Conservation (phyloP, 2,113 vertebrate species). For the Manacus vitellinus region DNA sequence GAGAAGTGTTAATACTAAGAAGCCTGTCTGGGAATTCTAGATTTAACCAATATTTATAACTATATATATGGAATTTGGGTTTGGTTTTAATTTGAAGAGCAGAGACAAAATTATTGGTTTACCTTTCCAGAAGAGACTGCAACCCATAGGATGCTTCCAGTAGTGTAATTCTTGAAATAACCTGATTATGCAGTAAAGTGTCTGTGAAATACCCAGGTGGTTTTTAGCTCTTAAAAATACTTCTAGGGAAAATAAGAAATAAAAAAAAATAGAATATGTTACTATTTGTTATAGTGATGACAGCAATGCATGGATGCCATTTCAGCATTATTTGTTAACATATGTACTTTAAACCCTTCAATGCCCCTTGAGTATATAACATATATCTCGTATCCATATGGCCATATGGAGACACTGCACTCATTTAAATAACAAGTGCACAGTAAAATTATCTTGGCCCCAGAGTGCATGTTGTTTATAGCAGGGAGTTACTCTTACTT, state of each 20-base stretch:
- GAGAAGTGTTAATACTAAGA: constrained; percentile 59
- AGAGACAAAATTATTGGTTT: neutral
- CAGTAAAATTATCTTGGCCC: constrained; percentile 30
- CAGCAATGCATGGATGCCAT: neutral
- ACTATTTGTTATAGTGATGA: neutral
- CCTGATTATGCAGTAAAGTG: neutral
- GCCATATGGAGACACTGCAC: constrained; percentile 40
- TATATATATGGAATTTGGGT: neutral
- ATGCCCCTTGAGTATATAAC: constrained; percentile 27
- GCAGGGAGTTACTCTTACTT: neutral
- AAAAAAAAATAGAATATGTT: neutral
- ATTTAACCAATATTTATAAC: constrained; percentile 36
- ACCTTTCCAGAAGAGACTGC: neutral
- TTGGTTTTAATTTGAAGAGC: neutral
- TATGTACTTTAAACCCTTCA: constrained; percentile 48
- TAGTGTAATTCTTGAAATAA: neutral
- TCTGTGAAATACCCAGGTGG: neutral
- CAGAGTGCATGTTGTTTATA: constrained; percentile 29
- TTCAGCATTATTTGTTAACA: constrained; percentile 47
- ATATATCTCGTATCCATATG: constrained; percentile 31
- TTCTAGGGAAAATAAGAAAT: neutral
- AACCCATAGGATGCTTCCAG: neutral
- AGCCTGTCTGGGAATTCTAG: neutral
- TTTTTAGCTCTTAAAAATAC: neutral
- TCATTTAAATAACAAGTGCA: constrained; percentile 59